Conservation (phyloP, 2,888 invertebrate genomes). For the Phaonia tiefii region DNA sequence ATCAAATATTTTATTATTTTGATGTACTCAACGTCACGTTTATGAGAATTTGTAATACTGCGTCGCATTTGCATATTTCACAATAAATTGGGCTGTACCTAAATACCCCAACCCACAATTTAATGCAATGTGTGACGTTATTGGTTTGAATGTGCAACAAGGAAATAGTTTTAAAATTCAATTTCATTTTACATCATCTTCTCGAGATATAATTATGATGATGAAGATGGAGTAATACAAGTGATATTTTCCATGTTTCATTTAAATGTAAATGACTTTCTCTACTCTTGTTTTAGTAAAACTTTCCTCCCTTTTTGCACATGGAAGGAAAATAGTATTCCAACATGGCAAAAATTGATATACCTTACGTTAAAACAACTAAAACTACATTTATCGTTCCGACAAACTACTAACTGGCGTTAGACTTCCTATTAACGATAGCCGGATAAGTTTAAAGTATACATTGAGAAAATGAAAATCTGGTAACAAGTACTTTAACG, state of each 20-base stretch:
- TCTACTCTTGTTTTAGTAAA: neutral
- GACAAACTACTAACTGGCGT: too few relatives aligned
- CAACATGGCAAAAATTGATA: too few relatives aligned
- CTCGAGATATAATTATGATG: slow-evolving; percentile 19
- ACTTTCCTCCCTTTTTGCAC: neutral
- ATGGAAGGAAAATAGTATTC: slow-evolving; percentile 11
- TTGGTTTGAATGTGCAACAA: neutral
- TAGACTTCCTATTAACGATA: too few relatives aligned
- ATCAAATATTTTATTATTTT: too few relatives aligned
- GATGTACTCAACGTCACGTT: too few relatives aligned
- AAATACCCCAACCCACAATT: neutral
- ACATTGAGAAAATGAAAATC: too few relatives aligned
- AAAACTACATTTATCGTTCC: neutral
- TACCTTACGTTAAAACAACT: too few relatives aligned
- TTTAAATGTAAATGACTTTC: slow-evolving; percentile 41
- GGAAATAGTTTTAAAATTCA: neutral
- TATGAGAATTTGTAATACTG: too few relatives aligned
- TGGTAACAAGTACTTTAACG: too few relatives aligned
- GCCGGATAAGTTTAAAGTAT: too few relatives aligned
- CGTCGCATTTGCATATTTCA: too few relatives aligned
- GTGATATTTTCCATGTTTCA: slow-evolving; percentile 8
- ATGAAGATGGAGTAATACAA: slow-evolving; percentile 1
- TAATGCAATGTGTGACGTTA: slow-evolving; percentile 1
- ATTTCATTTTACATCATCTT: slow-evolving; percentile 14
- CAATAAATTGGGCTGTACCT: too few relatives aligned